phyloP scores from a whole-genome alignment of 2,113 vertebrate species.

The Peucedramus taeniatus region DNA sequence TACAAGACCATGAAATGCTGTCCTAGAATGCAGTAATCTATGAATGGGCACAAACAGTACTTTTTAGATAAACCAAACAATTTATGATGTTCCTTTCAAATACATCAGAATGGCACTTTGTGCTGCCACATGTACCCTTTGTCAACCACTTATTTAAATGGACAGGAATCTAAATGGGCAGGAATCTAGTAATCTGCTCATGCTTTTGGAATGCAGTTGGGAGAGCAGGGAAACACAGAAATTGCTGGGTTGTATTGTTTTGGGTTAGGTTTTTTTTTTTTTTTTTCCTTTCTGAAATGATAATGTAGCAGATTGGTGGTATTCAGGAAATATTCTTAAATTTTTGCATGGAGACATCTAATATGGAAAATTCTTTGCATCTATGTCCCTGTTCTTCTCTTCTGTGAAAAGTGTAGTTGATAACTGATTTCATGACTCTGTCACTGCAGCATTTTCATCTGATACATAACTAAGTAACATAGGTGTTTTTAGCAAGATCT shows the following conservation, averaged over 20 bases:
- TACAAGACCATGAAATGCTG: not conserved
- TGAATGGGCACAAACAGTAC: not conserved
- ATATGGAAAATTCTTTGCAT: not conserved
- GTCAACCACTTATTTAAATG: not conserved
- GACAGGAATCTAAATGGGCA: not conserved
- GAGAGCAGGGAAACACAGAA: not conserved
- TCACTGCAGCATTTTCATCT: not conserved
- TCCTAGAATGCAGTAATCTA: not conserved
- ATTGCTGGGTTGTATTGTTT: not conserved
- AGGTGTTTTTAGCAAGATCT: not conserved
- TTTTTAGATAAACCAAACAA: not conserved
- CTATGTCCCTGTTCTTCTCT: not conserved
- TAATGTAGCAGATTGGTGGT: not conserved
- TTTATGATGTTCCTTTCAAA: not conserved
- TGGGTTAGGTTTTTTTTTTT: fast-evolving
- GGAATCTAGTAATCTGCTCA: not conserved
- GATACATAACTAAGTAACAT: not conserved
- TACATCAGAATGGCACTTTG: not conserved
- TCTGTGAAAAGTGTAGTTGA: not conserved
- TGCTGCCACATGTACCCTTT: not conserved
- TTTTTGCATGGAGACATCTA: not conserved
- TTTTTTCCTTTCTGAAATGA: not conserved
- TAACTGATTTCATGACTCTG: not conserved
- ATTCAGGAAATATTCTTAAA: not conserved
- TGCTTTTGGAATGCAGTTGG: not conserved